These are phyloP conservation scores for Macquaria ambigua DNA, from an alignment of 2,113 vertebrate species.

Conservation along the genomic window DNA sequence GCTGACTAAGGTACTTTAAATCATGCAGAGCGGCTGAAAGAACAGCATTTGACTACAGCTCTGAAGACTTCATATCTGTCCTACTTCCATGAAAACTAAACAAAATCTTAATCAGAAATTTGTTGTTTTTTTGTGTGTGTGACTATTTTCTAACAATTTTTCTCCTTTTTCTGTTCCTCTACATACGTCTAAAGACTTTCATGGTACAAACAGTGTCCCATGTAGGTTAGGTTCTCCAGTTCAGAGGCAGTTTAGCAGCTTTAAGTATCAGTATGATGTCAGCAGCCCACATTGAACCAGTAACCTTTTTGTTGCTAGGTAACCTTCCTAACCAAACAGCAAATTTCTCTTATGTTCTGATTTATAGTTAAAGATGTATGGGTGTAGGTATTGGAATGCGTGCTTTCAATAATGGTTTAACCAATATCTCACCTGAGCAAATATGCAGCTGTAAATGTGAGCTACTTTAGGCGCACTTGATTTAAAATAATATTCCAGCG, in stretches of 20 bases:
- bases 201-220: neutral
- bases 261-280: neutral
- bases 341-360: neutral
- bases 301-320: constrained; percentile 34
- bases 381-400: neutral
- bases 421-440: neutral
- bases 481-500: neutral
- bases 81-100: neutral
- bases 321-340: constrained; percentile 20
- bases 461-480: neutral
- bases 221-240: neutral
- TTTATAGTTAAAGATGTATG: constrained; percentile 6
- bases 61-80: neutral
- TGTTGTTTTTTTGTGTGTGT: neutral
- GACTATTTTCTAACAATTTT: neutral
- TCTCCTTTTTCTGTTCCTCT: neutral
- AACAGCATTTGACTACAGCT: neutral
- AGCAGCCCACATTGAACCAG: constrained; percentile 1
- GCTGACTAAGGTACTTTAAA: constrained; percentile 25
- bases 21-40: constrained; percentile 13
- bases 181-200: neutral
- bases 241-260: neutral
- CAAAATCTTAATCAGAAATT: neutral
- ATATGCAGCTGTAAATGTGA: neutral
- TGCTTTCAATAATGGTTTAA: neutral